These are phyloP conservation scores for Pollenia angustigena DNA, from an alignment of 2,888 invertebrate species.

Conservation along the genomic window DNA sequence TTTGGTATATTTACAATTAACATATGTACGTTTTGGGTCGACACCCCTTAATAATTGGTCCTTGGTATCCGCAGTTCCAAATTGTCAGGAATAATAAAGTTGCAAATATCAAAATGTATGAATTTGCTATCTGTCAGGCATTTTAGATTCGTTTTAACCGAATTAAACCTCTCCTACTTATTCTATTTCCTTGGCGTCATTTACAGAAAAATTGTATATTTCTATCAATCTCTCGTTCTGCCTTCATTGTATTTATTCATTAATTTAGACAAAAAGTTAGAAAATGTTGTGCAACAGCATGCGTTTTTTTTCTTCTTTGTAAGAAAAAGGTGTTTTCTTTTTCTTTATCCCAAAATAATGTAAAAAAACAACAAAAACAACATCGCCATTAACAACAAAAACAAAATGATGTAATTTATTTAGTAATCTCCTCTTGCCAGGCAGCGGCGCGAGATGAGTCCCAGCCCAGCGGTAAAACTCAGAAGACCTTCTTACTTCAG, in stretches of 20 bases:
- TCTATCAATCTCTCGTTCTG: slow-evolving; percentile 36
- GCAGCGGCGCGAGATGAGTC: slow-evolving; percentile 2
- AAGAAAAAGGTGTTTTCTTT: slow-evolving; percentile 46
- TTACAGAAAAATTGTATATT: slow-evolving; percentile 20
- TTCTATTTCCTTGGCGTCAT: background rate
- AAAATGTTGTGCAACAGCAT: slow-evolving; percentile 22
- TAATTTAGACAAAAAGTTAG: slow-evolving; percentile 22
- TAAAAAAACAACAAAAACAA: slow-evolving; percentile 21
- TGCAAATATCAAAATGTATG: too few species aligned
- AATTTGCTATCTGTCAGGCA: too few species aligned
- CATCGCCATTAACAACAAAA: slow-evolving; percentile 1
- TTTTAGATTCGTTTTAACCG: too few species aligned
- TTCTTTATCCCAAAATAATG: slow-evolving; percentile 20
- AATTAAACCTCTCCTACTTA: background rate
- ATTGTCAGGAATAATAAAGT: too few species aligned
- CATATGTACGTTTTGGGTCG: too few species aligned
- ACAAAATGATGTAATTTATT: slow-evolving; percentile 60
- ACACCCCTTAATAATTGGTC: too few species aligned
- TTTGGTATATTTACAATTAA: too few species aligned
- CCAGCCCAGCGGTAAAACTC: too few species aligned
- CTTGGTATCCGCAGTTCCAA: too few species aligned
- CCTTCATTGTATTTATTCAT: slow-evolving; percentile 30
- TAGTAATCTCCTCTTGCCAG: slow-evolving; percentile 45
- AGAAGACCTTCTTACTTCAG: too few species aligned
- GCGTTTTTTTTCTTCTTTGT: background rate